A percentile compares a stretch with the other conserved stretches of the same genome.
Evolutionary conservation across 1,140 invertebrate species (phyloP).

Genomic region (Danaus plexippus): DNA sequence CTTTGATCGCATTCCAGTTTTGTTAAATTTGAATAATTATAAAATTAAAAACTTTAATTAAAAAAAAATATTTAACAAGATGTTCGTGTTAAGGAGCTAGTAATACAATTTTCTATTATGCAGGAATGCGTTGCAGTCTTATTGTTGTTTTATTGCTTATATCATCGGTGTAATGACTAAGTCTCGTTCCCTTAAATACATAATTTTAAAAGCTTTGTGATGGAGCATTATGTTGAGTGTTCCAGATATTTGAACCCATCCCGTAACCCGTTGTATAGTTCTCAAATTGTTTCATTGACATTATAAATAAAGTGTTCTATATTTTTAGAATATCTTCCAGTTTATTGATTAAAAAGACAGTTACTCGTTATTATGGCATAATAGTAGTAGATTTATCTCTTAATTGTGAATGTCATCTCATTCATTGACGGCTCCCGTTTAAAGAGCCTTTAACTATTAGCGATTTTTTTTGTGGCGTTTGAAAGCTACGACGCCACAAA

Average conservation of each 20-base stretch:
- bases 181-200: too few relatives aligned
- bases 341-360: conserved; percentile 50
- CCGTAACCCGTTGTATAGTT: conserved; percentile 11
- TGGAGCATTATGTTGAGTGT: conserved; percentile 1
- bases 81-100: too few relatives aligned
- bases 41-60: background rate
- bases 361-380: conserved; percentile 44
- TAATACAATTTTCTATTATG: background rate
- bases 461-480: too few relatives aligned
- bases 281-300: conserved; percentile 8
- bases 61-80: background rate
- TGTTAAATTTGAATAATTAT: conserved; percentile 13
- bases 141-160: conserved; percentile 1
- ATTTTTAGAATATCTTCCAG: conserved; percentile 41
- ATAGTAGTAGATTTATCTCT: conserved; percentile 37
- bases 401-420: conserved; percentile 32
- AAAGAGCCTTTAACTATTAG: background rate
- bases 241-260: conserved; percentile 3
- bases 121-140: conserved; percentile 5
- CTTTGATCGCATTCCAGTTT: conserved; percentile 1
- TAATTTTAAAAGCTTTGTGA: background rate
- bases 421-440: conserved; percentile 34
- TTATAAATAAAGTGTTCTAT: conserved; percentile 14
- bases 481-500: too few relatives aligned
- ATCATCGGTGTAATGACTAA: too few relatives aligned